phyloP scores from a whole-genome alignment of 2,888 invertebrate genomes.

The Eilema depressum region DNA sequence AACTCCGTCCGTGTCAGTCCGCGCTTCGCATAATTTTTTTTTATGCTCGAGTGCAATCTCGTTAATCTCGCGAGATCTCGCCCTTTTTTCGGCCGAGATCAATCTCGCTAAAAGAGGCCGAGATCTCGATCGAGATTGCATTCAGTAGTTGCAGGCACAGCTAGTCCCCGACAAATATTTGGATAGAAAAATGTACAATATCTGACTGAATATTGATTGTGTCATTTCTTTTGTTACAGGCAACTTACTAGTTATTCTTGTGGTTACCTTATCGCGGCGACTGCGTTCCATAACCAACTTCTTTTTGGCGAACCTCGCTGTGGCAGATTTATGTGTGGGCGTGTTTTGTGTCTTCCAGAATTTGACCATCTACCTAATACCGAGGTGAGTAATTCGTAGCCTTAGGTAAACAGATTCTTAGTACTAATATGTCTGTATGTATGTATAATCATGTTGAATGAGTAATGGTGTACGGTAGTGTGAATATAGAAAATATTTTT shows the following conservation, averaged over 20 bases:
- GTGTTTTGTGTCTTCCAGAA: conserved; percentile 97
- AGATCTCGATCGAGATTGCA: too few species aligned
- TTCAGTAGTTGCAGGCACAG: too few species aligned
- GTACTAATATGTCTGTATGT: conserved; percentile 28
- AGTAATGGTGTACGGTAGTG: conserved; percentile 21
- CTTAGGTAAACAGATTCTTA: conserved; percentile 34
- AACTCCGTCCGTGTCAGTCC: too few species aligned
- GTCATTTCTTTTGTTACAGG: conserved; percentile 87
- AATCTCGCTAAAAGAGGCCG: too few species aligned
- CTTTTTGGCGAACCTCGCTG: conserved; percentile 95
- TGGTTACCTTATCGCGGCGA: conserved; percentile 93
- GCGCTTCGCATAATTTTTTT: too few species aligned
- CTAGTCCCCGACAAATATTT: too few species aligned
- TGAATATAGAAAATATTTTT: conserved; percentile 1
- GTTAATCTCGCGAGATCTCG: too few species aligned
- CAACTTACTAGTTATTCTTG: conserved; percentile 94
- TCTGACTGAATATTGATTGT: too few species aligned
- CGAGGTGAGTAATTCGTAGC: conserved; percentile 85
- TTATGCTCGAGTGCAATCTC: too few species aligned
- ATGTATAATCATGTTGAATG: conserved; percentile 38
- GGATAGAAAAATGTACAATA: too few species aligned
- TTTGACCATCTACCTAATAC: conserved; percentile 92
- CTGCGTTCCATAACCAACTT: conserved; percentile 96
- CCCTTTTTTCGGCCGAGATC: too few species aligned
- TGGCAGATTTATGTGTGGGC: conserved; percentile 97